Evolutionary conservation across 92 coral and sea anemone genomes (phyloP).

Genomic region (Muricea muricata): DNA sequence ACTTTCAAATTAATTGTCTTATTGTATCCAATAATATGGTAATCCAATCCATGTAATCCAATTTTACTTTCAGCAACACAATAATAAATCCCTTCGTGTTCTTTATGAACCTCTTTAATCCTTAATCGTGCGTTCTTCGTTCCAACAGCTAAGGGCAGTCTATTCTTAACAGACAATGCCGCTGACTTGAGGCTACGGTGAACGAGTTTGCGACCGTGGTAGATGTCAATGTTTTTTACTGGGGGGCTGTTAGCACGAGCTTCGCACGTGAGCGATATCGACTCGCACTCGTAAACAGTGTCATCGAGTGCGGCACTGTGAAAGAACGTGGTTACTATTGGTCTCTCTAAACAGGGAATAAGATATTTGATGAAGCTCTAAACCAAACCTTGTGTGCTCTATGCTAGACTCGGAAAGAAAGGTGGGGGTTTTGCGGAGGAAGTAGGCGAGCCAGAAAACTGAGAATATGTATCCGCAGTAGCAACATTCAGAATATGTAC

Average conservation of each 20-base stretch:
- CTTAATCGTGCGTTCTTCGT: neutral
- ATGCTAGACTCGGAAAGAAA: too few relatives aligned
- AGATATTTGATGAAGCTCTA: too few relatives aligned
- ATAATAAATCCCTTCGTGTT: constrained; percentile 18
- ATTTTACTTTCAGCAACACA: constrained; percentile 27
- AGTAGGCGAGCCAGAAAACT: too few relatives aligned
- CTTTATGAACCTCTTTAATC: constrained; percentile 21
- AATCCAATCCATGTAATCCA: too few relatives aligned
- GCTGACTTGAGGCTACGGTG: neutral
- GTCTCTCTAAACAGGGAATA: constrained; percentile 34
- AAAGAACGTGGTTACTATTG: constrained; percentile 14
- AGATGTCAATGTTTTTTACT: constrained; percentile 6
- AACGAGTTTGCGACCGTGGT: neutral
- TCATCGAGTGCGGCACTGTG: constrained; percentile 32
- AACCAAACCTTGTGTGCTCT: too few relatives aligned
- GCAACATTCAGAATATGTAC: too few relatives aligned
- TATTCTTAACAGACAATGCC: neutral
- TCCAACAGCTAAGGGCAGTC: neutral
- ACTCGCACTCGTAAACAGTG: constrained; percentile 24
- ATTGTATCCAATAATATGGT: constrained; percentile 24
- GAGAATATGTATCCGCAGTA: too few relatives aligned
- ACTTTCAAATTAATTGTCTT: constrained; percentile 1
- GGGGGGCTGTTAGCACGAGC: constrained; percentile 3
- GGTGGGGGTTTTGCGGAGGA: neutral
- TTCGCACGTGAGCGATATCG: constrained; percentile 10